Conservation (phyloP, 2,113 vertebrate species). For the Pristiophorus japonicus region DNA sequence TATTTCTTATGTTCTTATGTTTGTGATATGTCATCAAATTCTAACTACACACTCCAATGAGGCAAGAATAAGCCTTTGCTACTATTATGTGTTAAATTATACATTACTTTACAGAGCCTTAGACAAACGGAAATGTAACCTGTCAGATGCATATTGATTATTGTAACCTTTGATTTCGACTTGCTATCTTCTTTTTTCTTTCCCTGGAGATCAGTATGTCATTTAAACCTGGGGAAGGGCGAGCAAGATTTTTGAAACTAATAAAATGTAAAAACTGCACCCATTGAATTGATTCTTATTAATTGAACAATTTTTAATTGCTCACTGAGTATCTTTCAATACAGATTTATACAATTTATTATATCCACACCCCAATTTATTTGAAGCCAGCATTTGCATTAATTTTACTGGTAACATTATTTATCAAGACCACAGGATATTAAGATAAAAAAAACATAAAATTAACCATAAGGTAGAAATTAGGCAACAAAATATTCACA, state of each 20-base stretch:
- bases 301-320: not conserved
- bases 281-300: not conserved
- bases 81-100: constrained; percentile 1
- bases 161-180: constrained; percentile 8
- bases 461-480: not conserved
- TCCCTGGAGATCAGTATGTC: not conserved
- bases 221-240: not conserved
- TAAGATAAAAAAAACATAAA: not conserved
- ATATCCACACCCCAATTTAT: not conserved
- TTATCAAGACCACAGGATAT: not conserved
- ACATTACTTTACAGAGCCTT: not conserved
- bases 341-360: not conserved
- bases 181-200: not conserved
- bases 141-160: constrained; percentile 32
- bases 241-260: not conserved
- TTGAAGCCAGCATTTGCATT: not conserved
- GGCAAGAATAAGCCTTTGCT: not conserved
- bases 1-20: too few relatives aligned
- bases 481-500: not conserved
- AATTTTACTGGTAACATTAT: not conserved
- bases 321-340: not conserved
- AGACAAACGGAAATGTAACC: constrained; percentile 9
- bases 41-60: not conserved
- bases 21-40: not conserved
- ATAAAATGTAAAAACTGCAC: not conserved